A percentile compares a stretch with the other conserved stretches of the same genome.
These are phyloP conservation scores for Dascyllus trimaculatus DNA, from an alignment of 2,113 vertebrate genomes.

Conservation along the genomic window DNA sequence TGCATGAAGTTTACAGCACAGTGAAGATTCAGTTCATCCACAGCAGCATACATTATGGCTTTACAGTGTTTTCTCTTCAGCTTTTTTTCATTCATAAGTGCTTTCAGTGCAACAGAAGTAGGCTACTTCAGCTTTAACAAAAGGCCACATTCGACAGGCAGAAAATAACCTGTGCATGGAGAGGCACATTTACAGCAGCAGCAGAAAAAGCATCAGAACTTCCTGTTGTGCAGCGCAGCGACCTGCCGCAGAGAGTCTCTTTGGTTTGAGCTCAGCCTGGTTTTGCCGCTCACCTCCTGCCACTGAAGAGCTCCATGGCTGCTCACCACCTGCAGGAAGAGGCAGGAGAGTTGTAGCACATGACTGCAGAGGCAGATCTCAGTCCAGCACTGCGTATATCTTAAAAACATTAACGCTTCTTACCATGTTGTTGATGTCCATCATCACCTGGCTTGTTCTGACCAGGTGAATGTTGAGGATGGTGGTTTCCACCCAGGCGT, in stretches of 20 bases:
- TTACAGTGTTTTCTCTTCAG: neutral
- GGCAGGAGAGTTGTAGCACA: neutral
- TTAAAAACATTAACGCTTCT: neutral
- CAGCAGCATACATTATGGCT: constrained; percentile 36
- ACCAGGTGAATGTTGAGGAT: constrained; percentile 89
- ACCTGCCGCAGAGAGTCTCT: constrained; percentile 85
- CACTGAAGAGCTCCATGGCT: constrained; percentile 82
- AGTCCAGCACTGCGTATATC: neutral
- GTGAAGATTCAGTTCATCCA: neutral
- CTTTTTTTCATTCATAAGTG: neutral
- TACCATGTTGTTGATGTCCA: constrained; percentile 82
- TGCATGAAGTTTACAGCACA: neutral
- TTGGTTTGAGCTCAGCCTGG: constrained; percentile 84
- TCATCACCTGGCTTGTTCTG: constrained; percentile 72
- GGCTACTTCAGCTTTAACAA: neutral
- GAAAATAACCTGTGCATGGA: neutral
- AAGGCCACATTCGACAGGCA: constrained; percentile 17
- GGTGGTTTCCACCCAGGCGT: constrained; percentile 92
- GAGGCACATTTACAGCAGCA: constrained; percentile 30
- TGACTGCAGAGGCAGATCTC: neutral
- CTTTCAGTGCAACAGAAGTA: constrained; percentile 30
- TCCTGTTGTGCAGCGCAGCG: constrained; percentile 77
- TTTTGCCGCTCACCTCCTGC: constrained; percentile 87
- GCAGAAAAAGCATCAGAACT: constrained; percentile 80
- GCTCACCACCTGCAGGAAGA: constrained; percentile 54